phyloP scores from a whole-genome alignment of 1,140 invertebrate genomes.

The Nasonia longicornis region DNA sequence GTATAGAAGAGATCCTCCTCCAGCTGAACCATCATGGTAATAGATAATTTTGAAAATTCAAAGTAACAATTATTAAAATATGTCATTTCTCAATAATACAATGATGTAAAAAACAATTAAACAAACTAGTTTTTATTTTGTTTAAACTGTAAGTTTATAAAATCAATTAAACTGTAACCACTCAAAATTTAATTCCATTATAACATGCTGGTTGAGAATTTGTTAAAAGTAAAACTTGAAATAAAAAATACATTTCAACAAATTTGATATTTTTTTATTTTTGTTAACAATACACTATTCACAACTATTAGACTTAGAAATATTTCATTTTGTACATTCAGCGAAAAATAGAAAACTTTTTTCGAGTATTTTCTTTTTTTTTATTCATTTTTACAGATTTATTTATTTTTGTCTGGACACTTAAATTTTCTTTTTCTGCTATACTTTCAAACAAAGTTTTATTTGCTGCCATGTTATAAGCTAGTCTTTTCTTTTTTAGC shows the following conservation, averaged over 20 bases:
- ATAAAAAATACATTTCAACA: conserved; percentile 25
- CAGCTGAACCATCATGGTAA: conserved; percentile 79
- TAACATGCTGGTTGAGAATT: neutral
- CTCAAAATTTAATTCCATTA: neutral
- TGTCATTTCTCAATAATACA: conserved; percentile 5
- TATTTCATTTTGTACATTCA: conserved; percentile 47
- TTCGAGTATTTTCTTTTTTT: conserved; percentile 55
- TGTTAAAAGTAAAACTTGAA: neutral
- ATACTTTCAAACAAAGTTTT: conserved; percentile 47
- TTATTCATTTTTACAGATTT: conserved; percentile 46
- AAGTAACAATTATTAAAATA: neutral
- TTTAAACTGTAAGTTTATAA: neutral
- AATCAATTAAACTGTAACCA: neutral
- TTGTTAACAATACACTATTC: conserved; percentile 10
- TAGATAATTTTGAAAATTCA: conserved; percentile 40
- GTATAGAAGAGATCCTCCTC: conserved; percentile 77
- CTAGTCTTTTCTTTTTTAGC: conserved; percentile 61
- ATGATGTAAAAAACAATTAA: conserved; percentile 14
- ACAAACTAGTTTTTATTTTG: neutral
- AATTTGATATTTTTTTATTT: conserved; percentile 15
- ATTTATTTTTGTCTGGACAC: conserved; percentile 41
- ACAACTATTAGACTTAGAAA: conserved; percentile 13
- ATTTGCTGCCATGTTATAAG: conserved; percentile 59
- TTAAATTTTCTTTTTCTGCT: conserved; percentile 58
- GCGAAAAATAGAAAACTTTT: conserved; percentile 63